Base-by-base conservation (phyloP, 2,888 invertebrate genomes). In the Heliconius sara region DNA sequence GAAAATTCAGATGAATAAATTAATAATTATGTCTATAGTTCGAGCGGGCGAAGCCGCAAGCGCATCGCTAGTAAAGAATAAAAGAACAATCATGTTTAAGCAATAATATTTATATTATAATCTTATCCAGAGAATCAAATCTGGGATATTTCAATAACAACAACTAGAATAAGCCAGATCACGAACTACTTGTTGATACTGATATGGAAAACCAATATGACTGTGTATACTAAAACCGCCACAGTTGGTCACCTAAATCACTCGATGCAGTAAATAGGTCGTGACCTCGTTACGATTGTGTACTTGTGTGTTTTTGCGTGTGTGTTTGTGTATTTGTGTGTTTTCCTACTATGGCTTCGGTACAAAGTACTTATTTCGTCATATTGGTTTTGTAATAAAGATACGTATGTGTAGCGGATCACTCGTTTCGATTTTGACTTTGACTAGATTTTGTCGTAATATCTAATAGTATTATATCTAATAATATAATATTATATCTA, bases 231-330 rank as follows among this genome's bases (percentile, higher is more conserved):
- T 65, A 66, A 65, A 60, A 39, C 34, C 22, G 65, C 47, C 65
- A 65, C 65, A 66, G 30, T 72, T 77, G 70, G 65, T 65, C 77
- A 77, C 71, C 71, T 77, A 77, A 77, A 71, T 72, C 72, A 72
- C 39, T 39, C 70, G 65, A 65, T 66, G 71, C 65, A 52, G 72
- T 71, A 77, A 66, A 77, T 72, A 77, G 77, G 77, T 72, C 65
- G 70, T 30, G 72, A 65, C 77, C 77, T 71, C 63, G 77, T 77
- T 77, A 72, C 72, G 3, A 65, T 63, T 27, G 47, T 34, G 34
- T 60, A 73, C 34, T 72, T 25, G 43, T 27, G 25, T 75, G 47
- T 43, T 74, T 63, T 63, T 74, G 39, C 63, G 63, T 52, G 60
- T 39, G n/a, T 43, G 65, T 43, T 66, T 47, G 47, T 75, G 43